Evolutionary conservation across 1,140 invertebrate genomes (phyloP).

Genomic region (Cheumatopsyche charites): DNA sequence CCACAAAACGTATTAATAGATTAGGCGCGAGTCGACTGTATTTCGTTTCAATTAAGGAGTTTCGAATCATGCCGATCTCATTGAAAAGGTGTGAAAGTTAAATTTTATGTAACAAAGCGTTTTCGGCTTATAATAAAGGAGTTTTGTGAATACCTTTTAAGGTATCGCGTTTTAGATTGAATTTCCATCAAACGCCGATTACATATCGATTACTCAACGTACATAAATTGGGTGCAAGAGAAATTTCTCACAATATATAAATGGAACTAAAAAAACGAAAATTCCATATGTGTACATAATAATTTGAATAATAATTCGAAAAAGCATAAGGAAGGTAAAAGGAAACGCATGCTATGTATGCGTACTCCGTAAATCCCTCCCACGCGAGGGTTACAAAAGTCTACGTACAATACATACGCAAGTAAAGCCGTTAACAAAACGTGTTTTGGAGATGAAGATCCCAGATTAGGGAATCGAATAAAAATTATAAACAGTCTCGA

Average conservation of each 20-base stretch:
- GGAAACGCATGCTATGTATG: background rate
- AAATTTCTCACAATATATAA: constrained; percentile 13
- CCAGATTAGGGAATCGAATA: constrained; percentile 13
- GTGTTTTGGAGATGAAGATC: constrained; percentile 7
- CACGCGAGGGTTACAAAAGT: background rate
- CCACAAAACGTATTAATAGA: no score
- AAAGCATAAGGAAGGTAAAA: background rate
- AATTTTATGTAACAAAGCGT: background rate
- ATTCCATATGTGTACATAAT: constrained; percentile 8
- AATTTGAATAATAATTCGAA: constrained; percentile 15
- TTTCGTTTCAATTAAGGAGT: no score
- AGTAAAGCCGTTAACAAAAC: constrained; percentile 10
- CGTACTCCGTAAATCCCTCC: constrained; percentile 5
- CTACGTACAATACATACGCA: background rate
- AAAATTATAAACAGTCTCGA: constrained; percentile 6
- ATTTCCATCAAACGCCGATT: constrained; percentile 10
- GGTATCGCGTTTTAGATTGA: constrained; percentile 8
- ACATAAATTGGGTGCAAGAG: constrained; percentile 1
- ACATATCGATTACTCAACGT: constrained; percentile 21
- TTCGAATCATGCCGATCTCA: no score
- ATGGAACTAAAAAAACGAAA: background rate
- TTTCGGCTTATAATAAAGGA: background rate
- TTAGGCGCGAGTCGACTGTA: no score
- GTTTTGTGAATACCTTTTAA: constrained; percentile 1
- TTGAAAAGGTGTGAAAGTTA: constrained; percentile 19